phyloP scores from a whole-genome alignment of 2,888 invertebrate genomes.

The Cheilosia urbana region DNA sequence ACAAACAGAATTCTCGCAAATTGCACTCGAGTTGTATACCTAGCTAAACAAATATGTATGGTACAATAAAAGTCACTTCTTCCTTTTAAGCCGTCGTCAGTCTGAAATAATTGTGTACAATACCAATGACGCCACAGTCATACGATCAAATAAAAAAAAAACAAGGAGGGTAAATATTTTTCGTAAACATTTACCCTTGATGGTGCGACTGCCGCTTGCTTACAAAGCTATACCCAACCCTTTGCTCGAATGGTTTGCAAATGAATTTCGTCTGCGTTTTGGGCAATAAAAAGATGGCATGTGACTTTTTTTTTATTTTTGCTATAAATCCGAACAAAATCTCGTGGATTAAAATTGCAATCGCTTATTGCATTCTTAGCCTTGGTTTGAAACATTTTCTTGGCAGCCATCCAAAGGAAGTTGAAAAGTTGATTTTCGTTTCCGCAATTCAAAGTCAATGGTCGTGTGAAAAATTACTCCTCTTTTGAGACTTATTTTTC shows the following conservation, averaged over 20 bases:
- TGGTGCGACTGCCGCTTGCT: constrained; percentile 15
- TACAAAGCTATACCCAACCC: constrained; percentile 10
- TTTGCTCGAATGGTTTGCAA: constrained; percentile 8
- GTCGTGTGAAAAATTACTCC: constrained; percentile 15
- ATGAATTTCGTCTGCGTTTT: constrained; percentile 6
- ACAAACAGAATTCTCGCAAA: background rate
- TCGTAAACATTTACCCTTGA: constrained; percentile 21
- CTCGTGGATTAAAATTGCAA: background rate
- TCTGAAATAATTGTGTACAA: constrained; percentile 5
- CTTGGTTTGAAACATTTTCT: background rate
- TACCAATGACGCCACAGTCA: background rate
- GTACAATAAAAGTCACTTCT: background rate
- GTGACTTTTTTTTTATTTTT: background rate
- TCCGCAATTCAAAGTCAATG: constrained; percentile 14
- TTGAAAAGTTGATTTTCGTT: background rate
- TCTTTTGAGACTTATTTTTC: background rate
- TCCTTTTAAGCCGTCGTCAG: background rate
- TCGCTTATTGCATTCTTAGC: background rate
- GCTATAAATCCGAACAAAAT: background rate
- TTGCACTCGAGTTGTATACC: background rate
- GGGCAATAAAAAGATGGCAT: background rate
- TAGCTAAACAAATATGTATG: background rate
- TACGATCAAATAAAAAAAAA: constrained; percentile 1
- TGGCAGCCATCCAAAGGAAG: constrained; percentile 3
- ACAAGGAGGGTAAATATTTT: constrained; percentile 8